Evolutionary conservation across 1,140 invertebrate species (phyloP).

Genomic region (Psix sp.): DNA sequence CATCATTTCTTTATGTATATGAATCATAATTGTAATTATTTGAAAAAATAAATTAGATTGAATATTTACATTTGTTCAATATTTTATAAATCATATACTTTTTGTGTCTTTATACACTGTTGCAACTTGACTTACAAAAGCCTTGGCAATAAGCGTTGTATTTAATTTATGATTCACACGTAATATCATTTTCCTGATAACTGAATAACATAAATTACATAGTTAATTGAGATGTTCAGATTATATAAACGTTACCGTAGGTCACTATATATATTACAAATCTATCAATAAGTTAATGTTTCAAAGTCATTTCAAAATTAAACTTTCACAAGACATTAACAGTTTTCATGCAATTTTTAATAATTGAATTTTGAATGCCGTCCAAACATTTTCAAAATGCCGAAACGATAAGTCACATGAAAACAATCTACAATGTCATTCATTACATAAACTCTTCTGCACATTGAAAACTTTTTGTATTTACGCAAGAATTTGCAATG

Average conservation of each 20-base stretch:
- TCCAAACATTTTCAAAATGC: constrained; percentile 6
- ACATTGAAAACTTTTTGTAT: background rate
- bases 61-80: too few species aligned
- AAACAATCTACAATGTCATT: too few species aligned
- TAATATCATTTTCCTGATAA: background rate
- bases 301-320: background rate
- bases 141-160: constrained; percentile 1
- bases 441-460: constrained; percentile 10
- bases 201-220: background rate
- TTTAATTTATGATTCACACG: constrained; percentile 3
- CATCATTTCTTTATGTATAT: too few species aligned
- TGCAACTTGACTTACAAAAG: too few species aligned
- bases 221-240: background rate
- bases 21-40: too few species aligned
- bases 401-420: too few species aligned
- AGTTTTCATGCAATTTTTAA: constrained; percentile 3
- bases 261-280: background rate
- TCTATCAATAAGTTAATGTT: background rate
- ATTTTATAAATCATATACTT: too few species aligned
- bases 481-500: constrained; percentile 8
- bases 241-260: constrained; percentile 1
- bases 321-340: background rate
- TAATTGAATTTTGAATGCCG: constrained; percentile 8
- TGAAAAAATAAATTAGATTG: too few species aligned
- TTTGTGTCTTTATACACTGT: too few species aligned